Percentiles rank a stretch among this genome's conserved stretches.
Conservation (phyloP, 2,888 invertebrate genomes). For the Tanytarsus gracilentus region DNA sequence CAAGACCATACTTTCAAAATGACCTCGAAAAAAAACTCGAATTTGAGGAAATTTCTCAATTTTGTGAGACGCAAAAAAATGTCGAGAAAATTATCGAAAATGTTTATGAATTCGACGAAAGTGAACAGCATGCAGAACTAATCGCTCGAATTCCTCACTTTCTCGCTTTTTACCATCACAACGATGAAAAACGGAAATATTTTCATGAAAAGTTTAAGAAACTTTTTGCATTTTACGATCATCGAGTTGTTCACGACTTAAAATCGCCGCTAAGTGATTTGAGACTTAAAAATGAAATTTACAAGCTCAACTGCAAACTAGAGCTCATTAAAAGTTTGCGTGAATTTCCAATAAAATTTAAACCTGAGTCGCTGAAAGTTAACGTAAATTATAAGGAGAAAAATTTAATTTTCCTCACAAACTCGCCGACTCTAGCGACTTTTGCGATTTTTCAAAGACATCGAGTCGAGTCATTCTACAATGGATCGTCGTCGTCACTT, state of each 20-base stretch:
- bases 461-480: background rate
- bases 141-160: background rate
- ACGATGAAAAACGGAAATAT: background rate
- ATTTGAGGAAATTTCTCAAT: background rate
- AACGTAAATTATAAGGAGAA: background rate
- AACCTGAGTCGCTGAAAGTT: background rate
- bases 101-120: background rate
- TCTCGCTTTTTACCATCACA: background rate
- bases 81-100: background rate
- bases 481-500: background rate
- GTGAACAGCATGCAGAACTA: slow-evolving; percentile 2
- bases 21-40: background rate
- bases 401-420: background rate
- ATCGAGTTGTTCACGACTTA: background rate
- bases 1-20: background rate
- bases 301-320: background rate
- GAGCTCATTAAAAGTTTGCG: background rate
- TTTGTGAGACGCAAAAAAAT: background rate
- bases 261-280: background rate
- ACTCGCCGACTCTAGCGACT: background rate
- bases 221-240: background rate
- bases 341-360: background rate
- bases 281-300: background rate
- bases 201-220: background rate
- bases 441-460: background rate